These are phyloP conservation scores for Caenorhabditis becei DNA, from an alignment of 2,888 invertebrate species.

Conservation along the genomic window DNA sequence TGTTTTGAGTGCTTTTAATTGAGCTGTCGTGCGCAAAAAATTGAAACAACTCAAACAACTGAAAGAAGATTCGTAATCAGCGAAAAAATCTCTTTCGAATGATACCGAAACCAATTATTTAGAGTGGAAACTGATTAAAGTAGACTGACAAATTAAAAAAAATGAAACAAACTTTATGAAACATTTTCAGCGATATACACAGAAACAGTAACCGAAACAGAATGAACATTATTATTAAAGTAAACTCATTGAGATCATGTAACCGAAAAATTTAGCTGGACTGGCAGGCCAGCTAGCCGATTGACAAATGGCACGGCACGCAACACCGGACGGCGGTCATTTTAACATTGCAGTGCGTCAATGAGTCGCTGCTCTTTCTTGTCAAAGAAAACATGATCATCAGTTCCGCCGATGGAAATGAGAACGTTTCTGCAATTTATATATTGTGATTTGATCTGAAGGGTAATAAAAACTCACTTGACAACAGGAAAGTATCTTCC, in stretches of 20 bases:
- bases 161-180: background rate
- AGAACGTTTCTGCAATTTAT: slow-evolving; percentile 56
- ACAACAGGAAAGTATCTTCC: slow-evolving; percentile 69
- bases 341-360: slow-evolving; percentile 55
- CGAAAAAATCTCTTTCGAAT: slow-evolving; percentile 18
- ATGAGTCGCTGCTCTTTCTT: slow-evolving; percentile 52
- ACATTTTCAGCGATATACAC: slow-evolving; percentile 38
- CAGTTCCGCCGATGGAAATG: slow-evolving; percentile 51
- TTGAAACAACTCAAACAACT: no score
- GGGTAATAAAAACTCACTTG: slow-evolving; percentile 49
- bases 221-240: slow-evolving; percentile 61
- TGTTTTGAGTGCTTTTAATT: slow-evolving; percentile 4
- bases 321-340: slow-evolving; percentile 25
- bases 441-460: background rate
- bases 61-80: background rate
- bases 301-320: slow-evolving; percentile 39
- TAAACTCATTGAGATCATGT: slow-evolving; percentile 54
- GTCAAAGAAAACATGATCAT: slow-evolving; percentile 64
- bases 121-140: slow-evolving; percentile 9
- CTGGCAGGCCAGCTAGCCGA: background rate
- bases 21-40: no score
- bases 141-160: background rate
- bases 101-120: slow-evolving; percentile 13
- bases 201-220: slow-evolving; percentile 13
- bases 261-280: slow-evolving; percentile 20